Conservation (phyloP, 1,140 invertebrate genomes). For the Penaeus japonicus region DNA sequence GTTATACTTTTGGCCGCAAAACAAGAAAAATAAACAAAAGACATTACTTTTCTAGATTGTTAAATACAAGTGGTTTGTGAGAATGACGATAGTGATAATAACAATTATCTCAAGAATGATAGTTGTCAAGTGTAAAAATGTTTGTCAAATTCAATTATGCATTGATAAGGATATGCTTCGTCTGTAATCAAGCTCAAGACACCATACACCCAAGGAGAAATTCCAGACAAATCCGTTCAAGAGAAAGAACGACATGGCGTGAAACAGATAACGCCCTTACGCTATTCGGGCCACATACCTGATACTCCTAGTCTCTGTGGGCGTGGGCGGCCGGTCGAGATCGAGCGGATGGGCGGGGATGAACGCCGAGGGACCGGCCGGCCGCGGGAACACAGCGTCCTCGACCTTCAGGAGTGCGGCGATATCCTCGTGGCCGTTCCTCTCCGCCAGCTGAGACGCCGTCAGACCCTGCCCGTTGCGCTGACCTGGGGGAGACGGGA, state of each 20-base stretch:
- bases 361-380: neutral
- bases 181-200: no score
- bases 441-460: slow-evolving; percentile 30
- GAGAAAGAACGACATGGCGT: neutral
- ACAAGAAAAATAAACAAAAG: no score
- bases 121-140: no score
- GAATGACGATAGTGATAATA: no score
- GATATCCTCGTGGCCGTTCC: slow-evolving; percentile 38
- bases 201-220: no score
- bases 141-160: no score
- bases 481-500: neutral
- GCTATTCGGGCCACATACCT: neutral
- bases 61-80: no score
- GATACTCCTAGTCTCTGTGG: slow-evolving; percentile 15
- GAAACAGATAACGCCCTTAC: neutral
- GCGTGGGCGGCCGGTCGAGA: slow-evolving; percentile 36
- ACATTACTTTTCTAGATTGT: no score
- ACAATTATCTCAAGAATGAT: no score
- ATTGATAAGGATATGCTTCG: no score
- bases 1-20: no score
- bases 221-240: no score
- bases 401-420: slow-evolving; percentile 27
- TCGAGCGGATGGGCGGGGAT: slow-evolving; percentile 11
- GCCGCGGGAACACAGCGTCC: neutral
- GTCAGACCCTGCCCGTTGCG: slow-evolving; percentile 34